A percentile compares a stretch with the other conserved stretches of the same genome.
These are phyloP conservation scores for Empis stercorea DNA, from an alignment of 2,888 invertebrate species.

Conservation along the genomic window DNA sequence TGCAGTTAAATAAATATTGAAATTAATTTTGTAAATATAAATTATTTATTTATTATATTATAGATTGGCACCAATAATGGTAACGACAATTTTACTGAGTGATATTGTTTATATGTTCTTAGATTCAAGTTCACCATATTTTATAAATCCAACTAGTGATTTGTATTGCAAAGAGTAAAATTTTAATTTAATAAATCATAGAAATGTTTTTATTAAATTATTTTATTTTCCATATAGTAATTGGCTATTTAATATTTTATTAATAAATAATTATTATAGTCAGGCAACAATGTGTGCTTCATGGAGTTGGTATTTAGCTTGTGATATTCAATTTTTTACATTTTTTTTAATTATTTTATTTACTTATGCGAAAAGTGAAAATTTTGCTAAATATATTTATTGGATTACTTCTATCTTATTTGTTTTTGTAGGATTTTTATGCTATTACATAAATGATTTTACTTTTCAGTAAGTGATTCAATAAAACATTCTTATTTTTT, in stretches of 20 bases:
- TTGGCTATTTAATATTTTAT: constrained; percentile 7
- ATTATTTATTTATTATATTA: not conserved
- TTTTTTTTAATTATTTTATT: constrained; percentile 4
- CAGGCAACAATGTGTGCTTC: constrained; percentile 3
- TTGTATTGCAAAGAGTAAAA: constrained; percentile 7
- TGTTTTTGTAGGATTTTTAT: not conserved
- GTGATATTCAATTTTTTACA: constrained; percentile 9
- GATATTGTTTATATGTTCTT: constrained; percentile 2
- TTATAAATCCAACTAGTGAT: constrained; percentile 5
- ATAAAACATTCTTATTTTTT: not conserved
- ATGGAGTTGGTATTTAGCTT: constrained; percentile 8
- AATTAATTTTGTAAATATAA: not conserved
- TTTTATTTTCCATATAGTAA: not conserved
- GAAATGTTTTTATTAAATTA: too few relatives aligned
- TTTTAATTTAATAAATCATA: too few relatives aligned
- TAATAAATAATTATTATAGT: constrained; percentile 4
- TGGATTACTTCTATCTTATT: not conserved
- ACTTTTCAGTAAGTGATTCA: not conserved
- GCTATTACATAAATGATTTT: not conserved
- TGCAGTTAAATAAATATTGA: not conserved
- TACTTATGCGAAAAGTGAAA: constrained; percentile 5
- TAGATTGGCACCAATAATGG: constrained; percentile 4
- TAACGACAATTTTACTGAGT: constrained; percentile 1
- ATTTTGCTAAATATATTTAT: not conserved
- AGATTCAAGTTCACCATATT: constrained; percentile 4